phyloP scores from a whole-genome alignment of 2,888 invertebrate species.

The Harpalus rubripes region DNA sequence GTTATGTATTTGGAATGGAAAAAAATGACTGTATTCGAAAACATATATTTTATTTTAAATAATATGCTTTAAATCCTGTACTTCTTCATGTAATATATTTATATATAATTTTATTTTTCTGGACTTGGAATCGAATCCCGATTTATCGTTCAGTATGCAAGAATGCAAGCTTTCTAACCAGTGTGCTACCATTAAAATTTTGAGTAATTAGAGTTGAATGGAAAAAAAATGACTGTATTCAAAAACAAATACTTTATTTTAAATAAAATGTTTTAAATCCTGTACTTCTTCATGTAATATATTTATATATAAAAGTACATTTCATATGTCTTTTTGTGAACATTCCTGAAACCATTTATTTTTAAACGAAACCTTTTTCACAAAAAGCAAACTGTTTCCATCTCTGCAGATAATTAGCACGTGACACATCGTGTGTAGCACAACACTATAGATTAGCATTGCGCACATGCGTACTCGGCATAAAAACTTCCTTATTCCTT shows the following conservation, averaged over 20 bases:
- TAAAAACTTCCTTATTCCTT: conserved; percentile 16
- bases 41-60: neutral
- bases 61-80: neutral
- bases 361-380: neutral
- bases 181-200: no score
- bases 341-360: neutral
- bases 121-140: no score
- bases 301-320: neutral
- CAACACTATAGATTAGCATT: conserved; percentile 23
- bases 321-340: neutral
- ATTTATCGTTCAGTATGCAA: no score
- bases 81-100: neutral
- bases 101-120: no score
- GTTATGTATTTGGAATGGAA: no score
- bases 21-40: no score
- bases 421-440: neutral
- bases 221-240: no score
- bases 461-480: conserved; percentile 19
- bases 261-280: neutral
- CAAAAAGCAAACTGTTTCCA: neutral
- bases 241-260: neutral
- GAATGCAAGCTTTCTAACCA: no score
- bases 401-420: conserved; percentile 6
- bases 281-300: neutral
- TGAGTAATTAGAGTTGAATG: no score